Percentiles rank a stretch among this genome's conserved stretches.
phyloP scores from a whole-genome alignment of 2,113 vertebrate species.

The Oryctolagus cuniculus region DNA sequence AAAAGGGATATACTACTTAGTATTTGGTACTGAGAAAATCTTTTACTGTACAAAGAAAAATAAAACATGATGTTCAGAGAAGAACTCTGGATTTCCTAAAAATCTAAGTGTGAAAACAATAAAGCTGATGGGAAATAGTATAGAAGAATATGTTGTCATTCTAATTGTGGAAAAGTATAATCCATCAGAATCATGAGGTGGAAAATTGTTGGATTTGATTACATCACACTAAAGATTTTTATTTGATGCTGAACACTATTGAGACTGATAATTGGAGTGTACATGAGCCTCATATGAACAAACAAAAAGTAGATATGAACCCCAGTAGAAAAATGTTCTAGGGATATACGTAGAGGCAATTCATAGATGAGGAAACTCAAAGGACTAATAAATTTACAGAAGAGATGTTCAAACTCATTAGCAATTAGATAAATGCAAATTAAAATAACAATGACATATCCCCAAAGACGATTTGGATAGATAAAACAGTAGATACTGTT shows the following conservation, averaged over 20 bases:
- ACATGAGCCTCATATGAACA: background rate
- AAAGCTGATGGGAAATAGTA: constrained; percentile 20
- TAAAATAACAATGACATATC: constrained; percentile 50
- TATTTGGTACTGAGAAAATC: background rate
- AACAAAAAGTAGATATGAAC: background rate
- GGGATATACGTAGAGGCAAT: background rate
- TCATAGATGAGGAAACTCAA: constrained; percentile 27
- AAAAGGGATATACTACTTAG: background rate
- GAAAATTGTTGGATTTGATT: constrained; percentile 34
- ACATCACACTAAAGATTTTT: constrained; percentile 25
- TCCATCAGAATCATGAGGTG: background rate
- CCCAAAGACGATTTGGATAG: background rate
- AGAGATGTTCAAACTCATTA: constrained; percentile 39
- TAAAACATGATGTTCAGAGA: background rate
- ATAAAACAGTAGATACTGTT: constrained; percentile 38
- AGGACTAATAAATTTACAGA: background rate
- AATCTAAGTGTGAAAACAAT: background rate
- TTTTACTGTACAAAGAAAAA: background rate
- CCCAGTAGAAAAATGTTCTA: background rate
- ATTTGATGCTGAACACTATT: background rate
- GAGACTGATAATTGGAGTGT: constrained; percentile 34
- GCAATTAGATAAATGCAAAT: constrained; percentile 58
- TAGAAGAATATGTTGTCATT: background rate
- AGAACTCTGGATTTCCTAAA: background rate
- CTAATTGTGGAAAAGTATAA: constrained; percentile 17